Conservation (phyloP, 2,113 vertebrate species). For the Baryphthengus martii region DNA sequence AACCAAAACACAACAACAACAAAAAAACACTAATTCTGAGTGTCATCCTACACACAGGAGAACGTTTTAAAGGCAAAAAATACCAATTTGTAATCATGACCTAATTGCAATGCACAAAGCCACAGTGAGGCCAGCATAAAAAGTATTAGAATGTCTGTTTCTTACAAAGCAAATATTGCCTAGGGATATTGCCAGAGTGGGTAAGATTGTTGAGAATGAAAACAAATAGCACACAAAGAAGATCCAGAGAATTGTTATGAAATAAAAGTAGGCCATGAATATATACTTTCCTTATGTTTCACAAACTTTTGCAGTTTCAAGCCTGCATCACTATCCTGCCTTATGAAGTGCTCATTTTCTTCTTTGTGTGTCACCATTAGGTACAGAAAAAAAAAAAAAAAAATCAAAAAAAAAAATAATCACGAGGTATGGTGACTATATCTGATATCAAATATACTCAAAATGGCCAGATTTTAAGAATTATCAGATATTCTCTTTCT, state of each 20-base stretch:
- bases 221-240: neutral
- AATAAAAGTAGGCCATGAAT: neutral
- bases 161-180: neutral
- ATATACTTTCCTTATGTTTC: neutral
- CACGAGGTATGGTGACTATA: neutral
- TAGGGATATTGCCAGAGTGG: neutral
- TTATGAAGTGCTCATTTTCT: neutral
- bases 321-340: rapidly evolving
- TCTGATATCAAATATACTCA: neutral
- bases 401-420: too few relatives aligned
- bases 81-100: neutral
- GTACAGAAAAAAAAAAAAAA: neutral
- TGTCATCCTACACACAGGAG: neutral
- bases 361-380: neutral
- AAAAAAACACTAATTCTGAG: neutral
- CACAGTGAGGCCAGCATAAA: neutral
- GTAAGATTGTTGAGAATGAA: neutral
- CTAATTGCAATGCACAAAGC: neutral
- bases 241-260: neutral
- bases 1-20: rapidly evolving
- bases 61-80: neutral
- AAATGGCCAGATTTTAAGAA: neutral
- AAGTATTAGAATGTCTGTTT: neutral
- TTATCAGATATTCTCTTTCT: neutral
- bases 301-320: neutral